phyloP scores from a whole-genome alignment of 2,797 vertebrate species.

The Pygocentrus nattereri region DNA sequence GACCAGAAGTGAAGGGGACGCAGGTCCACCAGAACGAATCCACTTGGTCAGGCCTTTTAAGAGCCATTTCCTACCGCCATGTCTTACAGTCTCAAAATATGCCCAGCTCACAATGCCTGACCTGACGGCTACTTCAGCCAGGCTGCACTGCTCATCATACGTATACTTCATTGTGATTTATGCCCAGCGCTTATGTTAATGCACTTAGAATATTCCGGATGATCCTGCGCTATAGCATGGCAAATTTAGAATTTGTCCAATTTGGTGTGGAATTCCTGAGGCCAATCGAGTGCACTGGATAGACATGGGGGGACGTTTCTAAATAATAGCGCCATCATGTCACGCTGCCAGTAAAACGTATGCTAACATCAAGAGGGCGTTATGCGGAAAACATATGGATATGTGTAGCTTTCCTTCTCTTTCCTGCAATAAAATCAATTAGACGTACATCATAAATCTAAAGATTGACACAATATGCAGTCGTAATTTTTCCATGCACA shows the following conservation, averaged over 20 bases:
- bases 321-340: constrained; percentile 29
- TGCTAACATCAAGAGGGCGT: constrained; percentile 35
- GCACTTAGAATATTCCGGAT: constrained; percentile 38
- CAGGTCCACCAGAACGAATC: constrained; percentile 72
- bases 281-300: constrained; percentile 30
- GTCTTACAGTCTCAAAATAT: constrained; percentile 63
- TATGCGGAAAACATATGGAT: constrained; percentile 61
- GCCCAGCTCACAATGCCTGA: constrained; percentile 52
- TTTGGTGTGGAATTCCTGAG: constrained; percentile 43
- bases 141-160: constrained; percentile 52
- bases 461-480: constrained; percentile 44
- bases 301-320: constrained; percentile 27
- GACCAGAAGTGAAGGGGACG: constrained; percentile 54
- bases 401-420: constrained; percentile 54
- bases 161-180: constrained; percentile 45
- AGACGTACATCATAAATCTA: constrained; percentile 64
- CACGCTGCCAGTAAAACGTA: constrained; percentile 35
- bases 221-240: constrained; percentile 13
- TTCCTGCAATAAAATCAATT: constrained; percentile 67
- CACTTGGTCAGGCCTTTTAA: constrained; percentile 67
- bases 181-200: constrained; percentile 34
- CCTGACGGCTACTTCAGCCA: constrained; percentile 47
- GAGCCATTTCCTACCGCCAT: constrained; percentile 70
- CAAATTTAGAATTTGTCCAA: constrained; percentile 40
- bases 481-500: constrained; percentile 46